Percentiles rank a stretch among this genome's conserved stretches.
Conservation (phyloP, 92 coral and sea anemone genomes). For the Heliopora coerulea region DNA sequence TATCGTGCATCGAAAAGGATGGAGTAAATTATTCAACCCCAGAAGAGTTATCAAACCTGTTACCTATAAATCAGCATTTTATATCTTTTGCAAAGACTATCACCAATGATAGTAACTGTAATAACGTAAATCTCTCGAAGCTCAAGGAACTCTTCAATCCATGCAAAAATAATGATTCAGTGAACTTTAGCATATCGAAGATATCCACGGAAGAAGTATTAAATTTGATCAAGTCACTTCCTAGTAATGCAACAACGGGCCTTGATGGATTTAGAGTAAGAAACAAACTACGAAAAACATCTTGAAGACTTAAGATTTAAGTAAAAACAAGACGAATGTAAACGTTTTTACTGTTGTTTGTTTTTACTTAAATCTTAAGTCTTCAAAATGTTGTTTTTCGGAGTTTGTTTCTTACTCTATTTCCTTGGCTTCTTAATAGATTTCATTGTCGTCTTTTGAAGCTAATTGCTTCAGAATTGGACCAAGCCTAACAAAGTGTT, state of each 20-base stretch:
- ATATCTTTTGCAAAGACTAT: conserved; percentile 44
- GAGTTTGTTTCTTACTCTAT: too few relatives aligned
- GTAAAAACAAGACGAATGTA: too few relatives aligned
- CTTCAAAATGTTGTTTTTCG: too few relatives aligned
- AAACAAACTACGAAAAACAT: too few relatives aligned
- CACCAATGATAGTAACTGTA: conserved; percentile 26
- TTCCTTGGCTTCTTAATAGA: too few relatives aligned
- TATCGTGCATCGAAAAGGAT: not conserved
- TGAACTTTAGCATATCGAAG: conserved; percentile 48
- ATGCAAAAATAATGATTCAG: conserved; percentile 40
- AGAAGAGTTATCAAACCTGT: conserved; percentile 43
- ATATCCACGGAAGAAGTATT: conserved; percentile 40
- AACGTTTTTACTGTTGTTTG: too few relatives aligned
- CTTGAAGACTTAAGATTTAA: too few relatives aligned
- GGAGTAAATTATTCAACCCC: conserved; percentile 47
- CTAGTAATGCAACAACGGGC: conserved; percentile 42
- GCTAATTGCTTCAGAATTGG: conserved; percentile 36
- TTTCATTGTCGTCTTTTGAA: conserved; percentile 45
- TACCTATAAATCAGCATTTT: conserved; percentile 43
- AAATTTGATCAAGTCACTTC: conserved; percentile 24
- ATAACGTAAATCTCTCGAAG: conserved; percentile 42
- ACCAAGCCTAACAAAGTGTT: conserved; percentile 22
- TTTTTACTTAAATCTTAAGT: too few relatives aligned
- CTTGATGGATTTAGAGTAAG: conserved; percentile 44
- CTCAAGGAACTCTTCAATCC: conserved; percentile 34